Evolutionary conservation across 2,113 vertebrate species (phyloP).

Genomic region (Cheirogaleus medius): DNA sequence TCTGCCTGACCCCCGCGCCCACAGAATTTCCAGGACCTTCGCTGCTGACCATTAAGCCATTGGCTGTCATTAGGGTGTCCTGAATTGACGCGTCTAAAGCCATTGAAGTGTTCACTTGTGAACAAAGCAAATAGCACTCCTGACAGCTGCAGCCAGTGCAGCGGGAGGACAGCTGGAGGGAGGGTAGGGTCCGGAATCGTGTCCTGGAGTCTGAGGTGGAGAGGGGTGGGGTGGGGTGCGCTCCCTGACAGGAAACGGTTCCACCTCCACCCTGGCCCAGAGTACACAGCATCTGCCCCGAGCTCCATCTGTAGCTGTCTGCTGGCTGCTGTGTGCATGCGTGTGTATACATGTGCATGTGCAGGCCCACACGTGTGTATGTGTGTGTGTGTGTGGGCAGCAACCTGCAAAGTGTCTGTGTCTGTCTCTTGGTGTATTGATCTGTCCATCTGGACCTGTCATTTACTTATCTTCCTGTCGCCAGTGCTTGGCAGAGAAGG

Average conservation of each 20-base stretch:
- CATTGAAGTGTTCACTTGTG: neutral
- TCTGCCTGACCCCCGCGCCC: neutral
- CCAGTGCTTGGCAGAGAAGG: neutral
- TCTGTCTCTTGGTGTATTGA: neutral
- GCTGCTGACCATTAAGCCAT: neutral
- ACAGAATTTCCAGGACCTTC: neutral
- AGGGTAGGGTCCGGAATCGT: neutral
- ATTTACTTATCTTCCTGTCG: neutral
- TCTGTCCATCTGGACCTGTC: neutral
- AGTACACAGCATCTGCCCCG: neutral
- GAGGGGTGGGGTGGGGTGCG: neutral
- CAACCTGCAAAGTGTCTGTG: neutral
- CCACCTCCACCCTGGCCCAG: neutral
- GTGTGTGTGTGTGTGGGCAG: neutral
- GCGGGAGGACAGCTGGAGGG: neutral
- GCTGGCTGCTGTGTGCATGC: too few relatives aligned
- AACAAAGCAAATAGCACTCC: neutral
- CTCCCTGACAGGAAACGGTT: neutral
- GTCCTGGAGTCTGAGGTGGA: neutral
- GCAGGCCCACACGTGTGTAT: neutral
- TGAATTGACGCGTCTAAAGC: neutral
- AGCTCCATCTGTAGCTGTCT: neutral
- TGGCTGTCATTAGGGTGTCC: neutral
- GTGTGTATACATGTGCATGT: fast-evolving
- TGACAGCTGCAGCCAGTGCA: neutral